Base-by-base conservation (phyloP, 1,140 invertebrate genomes). In the Periplaneta americana region DNA sequence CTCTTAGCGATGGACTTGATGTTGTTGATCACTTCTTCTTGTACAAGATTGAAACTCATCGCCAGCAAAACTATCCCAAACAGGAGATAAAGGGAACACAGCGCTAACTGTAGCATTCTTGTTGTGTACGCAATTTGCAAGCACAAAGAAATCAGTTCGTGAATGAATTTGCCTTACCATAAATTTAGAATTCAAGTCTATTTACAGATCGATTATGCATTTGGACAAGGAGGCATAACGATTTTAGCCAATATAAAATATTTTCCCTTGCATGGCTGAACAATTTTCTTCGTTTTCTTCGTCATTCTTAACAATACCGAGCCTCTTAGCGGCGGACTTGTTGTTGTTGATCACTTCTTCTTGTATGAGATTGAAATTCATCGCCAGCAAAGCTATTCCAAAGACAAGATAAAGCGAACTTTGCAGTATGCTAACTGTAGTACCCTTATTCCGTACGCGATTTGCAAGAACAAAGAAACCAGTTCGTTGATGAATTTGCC, bases 11-110 rank as follows among this genome's bases (percentile, higher is more conserved):
- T 92, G 66, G 92, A 91, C 85, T 96, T 96, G 0, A 97, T 95
- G 84, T 96, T 95, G 77, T 93, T 95, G 83, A 97, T 96, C 6
- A 97, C 96, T 87, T 97, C 95, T 86, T 97, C 96, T 88, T 97
- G 96, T 33, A 99, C 97, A 83, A 99, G 91, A 90, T 99, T 99
- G 89, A 99, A 99, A 86, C 97, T 98, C 98, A 99, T 99, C 33
- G 98, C 98, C 79, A 99, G 88, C 35, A 99, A 90, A 0, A 98
- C 97, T 87, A 99, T 99, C 10, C 98, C 98, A 87, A 98, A 98
- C 18, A 99, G 90, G 81, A 99, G 89, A 90, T 99, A 99, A 75
- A 98, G 87, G 0, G 96, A 97, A 85, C 96, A 98, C 31, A 99
- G 92, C n/a, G n/a, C 95, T 95, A 83, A 94, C 91, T 84, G 94